Evolutionary conservation across 2,888 invertebrate genomes (phyloP).

Genomic region (Suillia variegata): DNA sequence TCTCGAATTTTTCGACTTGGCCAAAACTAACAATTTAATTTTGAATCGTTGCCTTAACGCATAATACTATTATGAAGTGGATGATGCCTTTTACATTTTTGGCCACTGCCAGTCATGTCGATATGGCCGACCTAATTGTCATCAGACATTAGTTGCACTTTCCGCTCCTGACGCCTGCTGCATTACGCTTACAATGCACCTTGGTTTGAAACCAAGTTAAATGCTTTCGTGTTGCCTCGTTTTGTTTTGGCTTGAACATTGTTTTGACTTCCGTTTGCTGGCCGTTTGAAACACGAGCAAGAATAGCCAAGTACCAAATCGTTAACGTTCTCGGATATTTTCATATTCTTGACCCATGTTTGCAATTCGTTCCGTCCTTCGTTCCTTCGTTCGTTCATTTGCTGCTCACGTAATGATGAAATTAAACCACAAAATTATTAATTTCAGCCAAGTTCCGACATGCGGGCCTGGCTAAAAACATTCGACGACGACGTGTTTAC

Average conservation of each 20-base stretch:
- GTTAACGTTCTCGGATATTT: background rate
- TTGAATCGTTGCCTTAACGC: background rate
- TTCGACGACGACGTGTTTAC: background rate
- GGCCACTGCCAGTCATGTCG: too few relatives aligned
- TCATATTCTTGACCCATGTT: slow-evolving; percentile 2
- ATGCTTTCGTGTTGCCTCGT: background rate
- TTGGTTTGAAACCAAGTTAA: background rate
- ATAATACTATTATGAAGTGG: too few relatives aligned
- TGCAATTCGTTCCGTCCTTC: too few relatives aligned
- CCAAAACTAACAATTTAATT: background rate
- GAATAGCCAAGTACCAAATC: background rate
- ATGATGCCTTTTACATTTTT: too few relatives aligned
- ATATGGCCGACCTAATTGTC: background rate
- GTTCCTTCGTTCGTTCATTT: too few relatives aligned
- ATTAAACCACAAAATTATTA: slow-evolving; percentile 24
- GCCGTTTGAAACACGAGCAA: background rate
- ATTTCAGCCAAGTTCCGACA: slow-evolving; percentile 16
- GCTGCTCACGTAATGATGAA: slow-evolving; percentile 15
- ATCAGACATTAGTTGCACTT: background rate
- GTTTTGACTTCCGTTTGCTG: background rate
- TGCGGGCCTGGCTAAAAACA: background rate
- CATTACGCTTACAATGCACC: background rate
- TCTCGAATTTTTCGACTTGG: background rate
- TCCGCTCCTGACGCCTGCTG: background rate
- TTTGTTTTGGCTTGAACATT: background rate